A percentile compares a stretch with the other conserved stretches of the same genome.
Evolutionary conservation across 1,140 invertebrate species (phyloP).

Genomic region (Temnothorax longispinosus): DNA sequence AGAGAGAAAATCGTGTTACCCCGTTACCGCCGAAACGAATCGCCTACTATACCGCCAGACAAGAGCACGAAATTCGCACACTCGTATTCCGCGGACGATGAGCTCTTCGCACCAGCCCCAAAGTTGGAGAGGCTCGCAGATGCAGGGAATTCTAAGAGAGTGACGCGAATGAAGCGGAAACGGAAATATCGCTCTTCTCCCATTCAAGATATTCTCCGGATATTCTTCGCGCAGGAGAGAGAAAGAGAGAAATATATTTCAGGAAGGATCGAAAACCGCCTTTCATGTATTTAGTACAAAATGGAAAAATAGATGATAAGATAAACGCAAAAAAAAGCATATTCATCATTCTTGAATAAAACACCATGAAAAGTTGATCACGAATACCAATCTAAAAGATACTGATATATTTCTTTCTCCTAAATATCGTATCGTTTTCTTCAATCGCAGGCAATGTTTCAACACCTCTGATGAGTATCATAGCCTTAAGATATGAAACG

Average conservation of each 20-base stretch:
- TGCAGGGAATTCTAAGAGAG: constrained; percentile 23
- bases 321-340: not conserved
- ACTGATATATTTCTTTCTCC: not conserved
- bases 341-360: not conserved
- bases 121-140: constrained; percentile 26
- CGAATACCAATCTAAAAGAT: not conserved
- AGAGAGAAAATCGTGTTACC: constrained; percentile 67
- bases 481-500: not conserved
- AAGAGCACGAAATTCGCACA: constrained; percentile 36
- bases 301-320: constrained; percentile 4
- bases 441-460: not conserved
- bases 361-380: not conserved
- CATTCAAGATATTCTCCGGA: not conserved
- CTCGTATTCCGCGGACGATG: constrained; percentile 10
- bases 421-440: not conserved
- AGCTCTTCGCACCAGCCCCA: constrained; percentile 32
- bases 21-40: constrained; percentile 62
- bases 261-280: not conserved
- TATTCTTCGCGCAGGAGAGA: not conserved
- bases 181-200: constrained; percentile 26
- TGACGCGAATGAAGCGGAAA: constrained; percentile 10
- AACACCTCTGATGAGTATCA: not conserved
- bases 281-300: not conserved
- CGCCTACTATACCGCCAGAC: constrained; percentile 59
- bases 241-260: constrained; percentile 4